Conservation (phyloP, 2,888 invertebrate genomes). For the Homarus gammarus region DNA sequence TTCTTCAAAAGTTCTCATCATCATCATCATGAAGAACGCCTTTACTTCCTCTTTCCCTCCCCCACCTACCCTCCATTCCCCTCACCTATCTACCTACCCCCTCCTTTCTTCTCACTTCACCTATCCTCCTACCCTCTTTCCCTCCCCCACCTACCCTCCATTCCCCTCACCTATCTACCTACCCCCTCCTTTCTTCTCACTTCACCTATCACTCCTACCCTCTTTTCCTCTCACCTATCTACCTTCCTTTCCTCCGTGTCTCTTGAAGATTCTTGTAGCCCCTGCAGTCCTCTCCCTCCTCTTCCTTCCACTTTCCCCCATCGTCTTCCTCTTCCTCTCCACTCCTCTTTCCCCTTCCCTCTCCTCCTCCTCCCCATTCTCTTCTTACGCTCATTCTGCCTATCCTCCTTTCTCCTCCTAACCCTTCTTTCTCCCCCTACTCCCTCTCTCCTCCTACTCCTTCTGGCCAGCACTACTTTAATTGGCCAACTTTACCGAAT, state of each 20-base stretch:
- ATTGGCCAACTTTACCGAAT: not conserved
- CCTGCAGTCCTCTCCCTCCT: not conserved
- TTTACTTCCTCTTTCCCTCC: too few relatives aligned
- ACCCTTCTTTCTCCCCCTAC: not conserved
- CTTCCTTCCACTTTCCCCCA: not conserved
- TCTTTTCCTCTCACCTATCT: not conserved
- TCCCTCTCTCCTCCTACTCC: conserved; percentile 2
- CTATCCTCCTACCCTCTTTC: too few relatives aligned
- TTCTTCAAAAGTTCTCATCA: too few relatives aligned
- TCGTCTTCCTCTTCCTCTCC: not conserved
- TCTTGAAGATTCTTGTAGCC: too few relatives aligned
- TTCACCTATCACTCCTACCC: too few relatives aligned
- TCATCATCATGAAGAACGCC: too few relatives aligned
- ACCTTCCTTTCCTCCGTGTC: too few relatives aligned
- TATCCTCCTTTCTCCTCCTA: not conserved
- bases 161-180: not conserved
- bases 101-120: too few relatives aligned
- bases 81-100: too few relatives aligned
- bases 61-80: too few relatives aligned
- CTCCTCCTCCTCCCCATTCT: not conserved
- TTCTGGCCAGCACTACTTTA: not conserved
- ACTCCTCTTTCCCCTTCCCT: not conserved
- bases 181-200: not conserved
- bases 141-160: not conserved
- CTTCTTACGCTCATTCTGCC: not conserved